Evolutionary conservation across 1,140 invertebrate species (phyloP), one percentile per base, ranked within the genome.

Genomic region (Mamestra configurata): DNA sequence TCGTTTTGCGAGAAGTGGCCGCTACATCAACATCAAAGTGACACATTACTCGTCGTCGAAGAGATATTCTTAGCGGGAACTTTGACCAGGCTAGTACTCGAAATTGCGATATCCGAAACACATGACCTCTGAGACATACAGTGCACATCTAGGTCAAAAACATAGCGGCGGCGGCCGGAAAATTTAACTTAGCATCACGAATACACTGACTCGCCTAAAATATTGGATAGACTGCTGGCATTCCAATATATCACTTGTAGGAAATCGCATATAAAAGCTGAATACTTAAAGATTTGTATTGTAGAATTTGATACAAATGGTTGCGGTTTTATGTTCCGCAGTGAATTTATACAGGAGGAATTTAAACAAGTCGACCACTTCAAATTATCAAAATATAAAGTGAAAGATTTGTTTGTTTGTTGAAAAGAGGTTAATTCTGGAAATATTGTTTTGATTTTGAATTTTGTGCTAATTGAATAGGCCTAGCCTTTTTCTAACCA

Each of bases 101-200:
- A 70, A 70, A 46, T 70, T 46, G 66, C 66, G 66, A 70, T 70
- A 70, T 70, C 40, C 22, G 13, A 49, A 40, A 49, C 66, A 70
- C 40, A 70, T 70, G 66, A 49, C 66, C 66, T 49, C 40, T 70
- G 15, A 40, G n/a, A 43, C n/a, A 24, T 46, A 46, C 66, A 27
- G 40, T 43, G 66, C 66, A 70, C 40, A 70, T 70, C 66, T 46
- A 49, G 66, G 66, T 70, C 66, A 70, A 70, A 70, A 70, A 70
- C 66, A 70, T 10, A 49, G 66, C 40, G 37, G 22, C 4, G 40
- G 24, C 40, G 22, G 22, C 40, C 13, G 40, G 66, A 49, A 70
- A 49, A 70, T 70, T 46, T 70, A 46, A 11, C 40, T 70, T 70
- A 70, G 49, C 40, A 18, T 35, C 31, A 46, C 20, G 40, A 70